Evolutionary conservation across 2,888 invertebrate genomes (phyloP).

Genomic region (Scaptomyza parva): DNA sequence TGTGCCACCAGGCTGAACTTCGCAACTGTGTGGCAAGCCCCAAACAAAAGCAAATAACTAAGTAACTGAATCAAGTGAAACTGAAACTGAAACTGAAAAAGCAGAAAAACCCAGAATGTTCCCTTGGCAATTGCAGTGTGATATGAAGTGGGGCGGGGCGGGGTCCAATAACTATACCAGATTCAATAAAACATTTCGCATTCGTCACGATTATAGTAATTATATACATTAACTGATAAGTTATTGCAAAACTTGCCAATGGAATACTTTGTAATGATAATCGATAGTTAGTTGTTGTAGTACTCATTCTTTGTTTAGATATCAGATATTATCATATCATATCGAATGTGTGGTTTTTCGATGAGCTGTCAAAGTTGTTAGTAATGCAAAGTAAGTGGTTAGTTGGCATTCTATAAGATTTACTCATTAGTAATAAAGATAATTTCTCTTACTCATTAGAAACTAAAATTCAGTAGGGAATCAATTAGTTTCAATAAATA

Average conservation of each 20-base stretch:
- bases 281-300: not conserved
- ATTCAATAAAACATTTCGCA: conserved; percentile 43
- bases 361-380: too few species aligned
- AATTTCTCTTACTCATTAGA: too few species aligned
- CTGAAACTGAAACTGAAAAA: conserved; percentile 6
- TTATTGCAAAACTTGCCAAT: conserved; percentile 1
- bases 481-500: too few species aligned
- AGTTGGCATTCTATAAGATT: too few species aligned
- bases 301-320: not conserved
- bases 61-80: conserved; percentile 5
- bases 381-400: too few species aligned
- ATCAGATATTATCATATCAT: too few species aligned
- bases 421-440: too few species aligned
- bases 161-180: conserved; percentile 29
- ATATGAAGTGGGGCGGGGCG: conserved; percentile 18
- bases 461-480: too few species aligned
- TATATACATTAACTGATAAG: conserved; percentile 14
- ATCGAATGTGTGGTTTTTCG: too few species aligned
- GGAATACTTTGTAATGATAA: not conserved
- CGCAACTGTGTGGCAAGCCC: conserved; percentile 4
- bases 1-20: not conserved
- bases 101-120: not conserved
- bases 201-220: conserved; percentile 30
- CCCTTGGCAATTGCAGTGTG: conserved; percentile 9
- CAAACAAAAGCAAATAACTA: conserved; percentile 14